A percentile compares a stretch with the other conserved stretches of the same genome.
phyloP scores from a whole-genome alignment of 2,113 vertebrate genomes.

The Halichoerus grypus region DNA sequence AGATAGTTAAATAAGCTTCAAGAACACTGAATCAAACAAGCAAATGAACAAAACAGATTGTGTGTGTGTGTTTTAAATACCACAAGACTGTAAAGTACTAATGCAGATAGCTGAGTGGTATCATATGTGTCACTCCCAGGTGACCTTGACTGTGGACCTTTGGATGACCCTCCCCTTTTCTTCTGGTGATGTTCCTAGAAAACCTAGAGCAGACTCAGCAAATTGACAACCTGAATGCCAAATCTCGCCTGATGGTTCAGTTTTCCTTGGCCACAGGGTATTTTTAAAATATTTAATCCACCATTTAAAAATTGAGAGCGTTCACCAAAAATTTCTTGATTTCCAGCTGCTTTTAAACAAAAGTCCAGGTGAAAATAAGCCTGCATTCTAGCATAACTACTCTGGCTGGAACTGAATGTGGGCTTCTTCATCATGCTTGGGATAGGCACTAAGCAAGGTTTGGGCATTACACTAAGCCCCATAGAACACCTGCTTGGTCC shows the following conservation, averaged over 20 bases:
- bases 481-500: background rate
- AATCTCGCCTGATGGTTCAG: background rate
- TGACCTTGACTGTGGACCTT: background rate
- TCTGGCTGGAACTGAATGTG: background rate
- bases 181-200: background rate
- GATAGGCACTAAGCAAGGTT: background rate
- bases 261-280: background rate
- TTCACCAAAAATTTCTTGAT: background rate
- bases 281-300: background rate
- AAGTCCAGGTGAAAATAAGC: background rate
- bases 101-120: background rate
- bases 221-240: background rate
- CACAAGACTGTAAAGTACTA: background rate
- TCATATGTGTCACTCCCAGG: too few relatives aligned
- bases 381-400: background rate
- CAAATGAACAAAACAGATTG: background rate
- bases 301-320: background rate
- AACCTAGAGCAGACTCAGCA: background rate
- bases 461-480: background rate
- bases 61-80: background rate
- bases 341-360: constrained; percentile 8
- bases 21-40: background rate
- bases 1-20: background rate
- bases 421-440: background rate
- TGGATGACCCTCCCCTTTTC: background rate